Conservation (phyloP, 2,888 invertebrate species). For the Tromatobia lineatoria region DNA sequence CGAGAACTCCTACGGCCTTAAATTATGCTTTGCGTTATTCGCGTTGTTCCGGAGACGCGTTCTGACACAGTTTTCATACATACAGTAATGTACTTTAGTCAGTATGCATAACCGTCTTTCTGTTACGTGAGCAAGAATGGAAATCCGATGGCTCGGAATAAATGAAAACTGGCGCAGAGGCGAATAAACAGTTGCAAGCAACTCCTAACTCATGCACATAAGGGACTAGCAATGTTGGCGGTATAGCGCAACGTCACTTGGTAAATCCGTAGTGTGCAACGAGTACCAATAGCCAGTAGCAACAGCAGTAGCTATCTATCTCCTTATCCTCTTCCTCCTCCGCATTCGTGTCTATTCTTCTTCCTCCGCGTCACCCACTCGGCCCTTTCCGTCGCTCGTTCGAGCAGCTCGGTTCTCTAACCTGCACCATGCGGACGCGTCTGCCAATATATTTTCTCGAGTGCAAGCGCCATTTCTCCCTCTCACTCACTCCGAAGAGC, state of each 20-base stretch:
- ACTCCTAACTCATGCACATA: background rate
- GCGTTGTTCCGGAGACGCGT: constrained; percentile 10
- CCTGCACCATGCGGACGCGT: constrained; percentile 42
- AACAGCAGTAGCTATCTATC: background rate
- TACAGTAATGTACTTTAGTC: constrained; percentile 52
- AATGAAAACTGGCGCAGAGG: constrained; percentile 55
- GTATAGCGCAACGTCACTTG: constrained; percentile 1
- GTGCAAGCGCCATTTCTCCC: constrained; percentile 30
- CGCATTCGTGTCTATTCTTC: background rate
- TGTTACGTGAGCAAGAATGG: constrained; percentile 64
- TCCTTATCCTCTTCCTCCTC: constrained; percentile 45
- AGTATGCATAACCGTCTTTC: constrained; percentile 60
- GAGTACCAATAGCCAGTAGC: constrained; percentile 5
- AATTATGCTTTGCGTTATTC: constrained; percentile 53
- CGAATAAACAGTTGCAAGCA: constrained; percentile 47
- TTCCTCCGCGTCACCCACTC: background rate
- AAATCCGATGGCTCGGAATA: constrained; percentile 64
- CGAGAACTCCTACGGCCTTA: background rate
- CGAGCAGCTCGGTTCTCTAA: constrained; percentile 32
- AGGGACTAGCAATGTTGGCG: background rate
- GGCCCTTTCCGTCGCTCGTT: constrained; percentile 36
- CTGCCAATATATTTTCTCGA: constrained; percentile 53
- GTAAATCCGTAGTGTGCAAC: constrained; percentile 7
- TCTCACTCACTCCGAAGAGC: constrained; percentile 29
- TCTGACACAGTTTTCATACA: constrained; percentile 33